A percentile compares a stretch with the other conserved stretches of the same genome.
phyloP scores from a whole-genome alignment of 2,888 invertebrate genomes.

The Augochlorella aurata region DNA sequence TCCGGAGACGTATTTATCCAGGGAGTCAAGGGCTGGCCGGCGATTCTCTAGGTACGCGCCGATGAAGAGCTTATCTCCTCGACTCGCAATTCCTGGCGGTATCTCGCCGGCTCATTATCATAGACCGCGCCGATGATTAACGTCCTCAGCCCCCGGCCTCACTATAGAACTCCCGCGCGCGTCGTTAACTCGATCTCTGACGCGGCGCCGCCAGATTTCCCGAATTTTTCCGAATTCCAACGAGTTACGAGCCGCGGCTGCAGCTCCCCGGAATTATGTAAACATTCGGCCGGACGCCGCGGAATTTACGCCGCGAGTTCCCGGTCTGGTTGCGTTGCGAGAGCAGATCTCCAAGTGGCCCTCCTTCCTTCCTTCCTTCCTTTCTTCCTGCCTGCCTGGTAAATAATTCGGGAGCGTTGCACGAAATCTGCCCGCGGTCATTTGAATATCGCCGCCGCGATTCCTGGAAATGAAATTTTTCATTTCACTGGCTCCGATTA shows the following conservation, averaged over 20 bases:
- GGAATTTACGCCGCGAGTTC: constrained; percentile 6
- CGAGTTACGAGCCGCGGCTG: background rate
- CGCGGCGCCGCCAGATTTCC: constrained; percentile 15
- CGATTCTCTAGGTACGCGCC: constrained; percentile 28
- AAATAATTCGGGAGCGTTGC: background rate
- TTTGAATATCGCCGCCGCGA: background rate
- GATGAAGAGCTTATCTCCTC: constrained; percentile 54
- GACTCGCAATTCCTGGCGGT: constrained; percentile 44
- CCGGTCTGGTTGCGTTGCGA: background rate
- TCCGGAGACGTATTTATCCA: constrained; percentile 26
- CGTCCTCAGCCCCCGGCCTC: constrained; percentile 29
- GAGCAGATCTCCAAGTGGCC: background rate
- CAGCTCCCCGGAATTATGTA: constrained; percentile 11
- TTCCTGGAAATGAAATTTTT: background rate
- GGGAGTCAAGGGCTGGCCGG: constrained; percentile 36
- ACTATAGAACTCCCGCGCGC: constrained; percentile 32
- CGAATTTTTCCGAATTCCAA: constrained; percentile 4
- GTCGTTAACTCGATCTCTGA: constrained; percentile 21
- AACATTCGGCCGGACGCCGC: constrained; percentile 16
- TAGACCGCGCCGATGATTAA: constrained; percentile 48
- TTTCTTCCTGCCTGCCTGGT: too few relatives aligned
- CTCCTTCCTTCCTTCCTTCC: too few relatives aligned
- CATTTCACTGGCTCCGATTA: background rate
- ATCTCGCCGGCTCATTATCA: constrained; percentile 49
- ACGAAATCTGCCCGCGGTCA: background rate